Evolutionary conservation across 1,140 invertebrate genomes (phyloP).

Genomic region (Lamellibrachia luymesi): DNA sequence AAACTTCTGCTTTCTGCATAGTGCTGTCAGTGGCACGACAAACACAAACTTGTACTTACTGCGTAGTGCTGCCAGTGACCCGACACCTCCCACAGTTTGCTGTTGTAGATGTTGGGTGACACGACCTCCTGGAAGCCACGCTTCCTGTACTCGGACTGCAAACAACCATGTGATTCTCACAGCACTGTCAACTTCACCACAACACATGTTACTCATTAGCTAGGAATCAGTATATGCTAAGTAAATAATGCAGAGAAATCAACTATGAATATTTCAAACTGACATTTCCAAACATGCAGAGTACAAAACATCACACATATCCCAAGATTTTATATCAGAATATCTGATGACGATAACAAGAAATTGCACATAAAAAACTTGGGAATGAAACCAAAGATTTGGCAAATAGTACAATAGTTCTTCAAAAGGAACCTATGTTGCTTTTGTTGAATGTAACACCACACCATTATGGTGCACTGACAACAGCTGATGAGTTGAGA

Average conservation of each 20-base stretch:
- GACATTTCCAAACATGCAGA: background rate
- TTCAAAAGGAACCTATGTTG: no score
- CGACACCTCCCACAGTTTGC: conserved; percentile 94
- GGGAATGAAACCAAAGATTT: no score
- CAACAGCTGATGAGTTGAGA: background rate
- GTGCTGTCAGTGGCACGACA: background rate
- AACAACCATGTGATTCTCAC: conserved; percentile 8
- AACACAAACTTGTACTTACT: conserved; percentile 47
- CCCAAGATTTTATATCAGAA: no score
- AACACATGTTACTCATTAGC: background rate
- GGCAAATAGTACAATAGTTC: no score
- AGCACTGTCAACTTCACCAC: background rate
- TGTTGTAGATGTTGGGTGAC: conserved; percentile 95
- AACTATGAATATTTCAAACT: background rate
- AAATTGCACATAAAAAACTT: background rate
- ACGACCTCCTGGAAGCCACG: conserved; percentile 97
- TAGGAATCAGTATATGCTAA: background rate
- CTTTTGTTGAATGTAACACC: background rate
- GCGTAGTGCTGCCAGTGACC: conserved; percentile 99
- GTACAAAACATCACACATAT: conserved; percentile 1
- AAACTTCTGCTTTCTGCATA: background rate
- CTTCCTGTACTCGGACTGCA: conserved; percentile 78
- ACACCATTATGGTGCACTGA: background rate
- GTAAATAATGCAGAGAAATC: background rate
- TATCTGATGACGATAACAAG: background rate